Base-by-base conservation (phyloP, 35 echinoderm and acorn worm species). In the Chiridota heheva region DNA sequence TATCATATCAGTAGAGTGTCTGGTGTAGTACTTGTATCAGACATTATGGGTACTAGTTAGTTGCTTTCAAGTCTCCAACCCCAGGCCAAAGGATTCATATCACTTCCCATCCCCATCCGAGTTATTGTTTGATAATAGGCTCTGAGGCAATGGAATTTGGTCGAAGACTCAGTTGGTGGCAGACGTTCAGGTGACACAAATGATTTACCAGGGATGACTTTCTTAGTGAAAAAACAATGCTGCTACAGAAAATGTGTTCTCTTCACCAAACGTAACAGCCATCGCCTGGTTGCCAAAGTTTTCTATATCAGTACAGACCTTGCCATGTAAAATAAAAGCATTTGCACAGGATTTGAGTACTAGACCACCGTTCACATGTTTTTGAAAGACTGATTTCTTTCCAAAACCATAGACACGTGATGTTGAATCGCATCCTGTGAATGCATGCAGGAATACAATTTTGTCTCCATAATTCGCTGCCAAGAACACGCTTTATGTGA, bases 391-490 rank as follows among this genome's bases (percentile, higher is more conserved):
- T 70, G 82, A 32, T 58, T 86, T 86, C 55, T 91, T 90, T 0
- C 89, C 81, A 70, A 92, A 57, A 53, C 76, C 82, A 61, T 65
- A 78, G 10, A 92, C 72, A 25, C 75, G 65, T 18, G 76, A 88
- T 2, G 71, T 65, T 57, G 84, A 42, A 65, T 75, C 90, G 82
- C 90, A 82, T 36, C 76, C 83, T 36, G 83, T 86, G 44, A 82
- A 87, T 18, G 76, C 83, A 65, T 89, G 86, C 1, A 82, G 2
- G 36, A 86, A 91, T 25, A 86, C 62, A 15, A 90, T 35, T n/a
- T n/a, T n/a, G n/a, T n/a, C n/a, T n/a, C n/a, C 31, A 42, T 36
- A 28, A 27, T 42, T n/a, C n/a, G n/a, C n/a, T n/a, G n/a, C n/a
- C n/a, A n/a, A n/a, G n/a, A n/a, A n/a, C n/a, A n/a, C n/a, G 10